Conservation (phyloP, 2,113 vertebrate genomes). For the Noctilio leporinus region DNA sequence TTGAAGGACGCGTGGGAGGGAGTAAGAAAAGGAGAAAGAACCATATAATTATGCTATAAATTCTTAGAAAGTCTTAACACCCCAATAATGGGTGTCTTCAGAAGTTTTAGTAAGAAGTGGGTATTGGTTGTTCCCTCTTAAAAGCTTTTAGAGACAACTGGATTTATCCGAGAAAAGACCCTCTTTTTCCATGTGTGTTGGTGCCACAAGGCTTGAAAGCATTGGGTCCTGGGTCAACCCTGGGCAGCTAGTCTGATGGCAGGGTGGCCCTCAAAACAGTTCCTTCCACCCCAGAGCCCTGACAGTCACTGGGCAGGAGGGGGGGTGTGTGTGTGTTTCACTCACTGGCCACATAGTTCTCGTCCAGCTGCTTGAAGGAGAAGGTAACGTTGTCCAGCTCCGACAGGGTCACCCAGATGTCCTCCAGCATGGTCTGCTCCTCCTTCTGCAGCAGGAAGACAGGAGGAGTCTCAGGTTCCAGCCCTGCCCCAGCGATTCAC, state of each 20-base stretch:
- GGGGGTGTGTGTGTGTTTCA: too few species aligned
- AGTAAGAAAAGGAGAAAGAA: neutral
- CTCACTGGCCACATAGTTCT: constrained; percentile 95
- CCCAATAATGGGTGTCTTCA: neutral
- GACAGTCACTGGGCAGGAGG: too few species aligned
- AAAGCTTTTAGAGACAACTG: neutral
- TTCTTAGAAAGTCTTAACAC: neutral
- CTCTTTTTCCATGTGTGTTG: accelerated
- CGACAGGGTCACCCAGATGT: constrained; percentile 90
- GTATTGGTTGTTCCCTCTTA: neutral
- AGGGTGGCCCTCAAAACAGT: neutral
- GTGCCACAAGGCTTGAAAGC: neutral
- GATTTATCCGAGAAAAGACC: neutral
- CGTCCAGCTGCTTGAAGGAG: constrained; percentile 92
- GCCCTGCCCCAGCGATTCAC: neutral
- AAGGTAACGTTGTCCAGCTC: constrained; percentile 96
- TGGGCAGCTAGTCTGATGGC: neutral
- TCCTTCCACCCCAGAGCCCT: neutral
- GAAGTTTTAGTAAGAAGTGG: neutral
- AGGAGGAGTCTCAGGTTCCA: neutral
- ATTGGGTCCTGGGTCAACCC: neutral
- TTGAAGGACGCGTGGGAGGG: neutral
- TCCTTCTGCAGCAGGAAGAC: constrained; percentile 84
- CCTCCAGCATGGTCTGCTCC: constrained; percentile 94
- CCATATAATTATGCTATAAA: neutral